Base-by-base conservation (phyloP, 2,113 vertebrate species). In the Nipponia nippon region DNA sequence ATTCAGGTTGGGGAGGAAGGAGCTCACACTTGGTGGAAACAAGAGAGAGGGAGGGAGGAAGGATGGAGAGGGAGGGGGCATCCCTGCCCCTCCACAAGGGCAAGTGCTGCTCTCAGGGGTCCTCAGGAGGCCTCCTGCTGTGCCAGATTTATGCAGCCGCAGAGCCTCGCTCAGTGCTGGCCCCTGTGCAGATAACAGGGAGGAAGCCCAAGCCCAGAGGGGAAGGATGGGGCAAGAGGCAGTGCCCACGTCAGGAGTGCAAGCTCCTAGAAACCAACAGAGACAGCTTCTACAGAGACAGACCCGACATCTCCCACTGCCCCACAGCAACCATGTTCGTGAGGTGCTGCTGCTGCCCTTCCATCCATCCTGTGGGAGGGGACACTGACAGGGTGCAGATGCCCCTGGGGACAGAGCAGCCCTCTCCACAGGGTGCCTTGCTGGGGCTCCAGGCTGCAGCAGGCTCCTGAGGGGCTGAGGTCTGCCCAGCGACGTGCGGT, bases 301-400 rank as follows among this genome's bases (percentile, higher is more conserved):
- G 59, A 59, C 23, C 23, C 0, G 0, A 22, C 38, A 27, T 14
- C 52, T 79, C 61, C 56, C 55, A 36, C 83, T 77, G 30, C 49
- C 40, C 26, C 0, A 1, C 50, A 82, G 46, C 59, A 83, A 34
- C n/a, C 0, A 0, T 15, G 30, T 26, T 11, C 0, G 0, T 6
- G 44, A 67, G 62, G 23, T 16, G 30, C 83, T 80, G 62, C 66
- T 82, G 61, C 46, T 62, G 44, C 66, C 56, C 53, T 82, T 49
- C 36, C 59, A 89, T 34, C 76, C 62, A 76, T 58, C 20, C 67
- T 2, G 0, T 0, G 0, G 59, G 44, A 89, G 46, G 34, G 1
- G 6, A 40, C 38, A 46, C 29, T 12, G 18, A 49, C 1, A 0
- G 53, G 50, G 32, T 53, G 27, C 65, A 75, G 52, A 44, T 82